Evolutionary conservation across 2,888 invertebrate species (phyloP), one percentile per base, ranked within the genome.

Genomic region (Drosophila mercatorum): DNA sequence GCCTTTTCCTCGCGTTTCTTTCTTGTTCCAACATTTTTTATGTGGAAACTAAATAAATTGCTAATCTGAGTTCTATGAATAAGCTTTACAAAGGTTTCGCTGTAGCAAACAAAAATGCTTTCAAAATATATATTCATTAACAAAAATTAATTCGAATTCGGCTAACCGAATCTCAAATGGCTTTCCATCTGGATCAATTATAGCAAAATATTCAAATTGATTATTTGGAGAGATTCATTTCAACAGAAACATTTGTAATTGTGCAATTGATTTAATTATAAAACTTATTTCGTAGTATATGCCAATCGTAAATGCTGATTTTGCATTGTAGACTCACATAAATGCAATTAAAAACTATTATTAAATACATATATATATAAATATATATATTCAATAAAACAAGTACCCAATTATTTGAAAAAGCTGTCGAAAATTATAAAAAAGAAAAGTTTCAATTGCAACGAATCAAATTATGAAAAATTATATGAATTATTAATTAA

Each of bases 31-130:
- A 38, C 10, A 43, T 3, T 49, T 52, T 36, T 17, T 52, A 56
- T 34, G 28, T 66, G 31, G n/a, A 26, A 68, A 49, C 31, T 55
- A 51, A 61, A 62, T 68, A 40, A 43, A 62, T 63, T 62, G 44
- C 51, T 53, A 40, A 65, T 41, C 49, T 63, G 60, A 41, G 56
- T 72, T 72, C 51, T 78, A 74, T 82, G 66, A 71, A 83, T 76
- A 81, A 85, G 84, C 83, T 90, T 89, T 83, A 89, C 82, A 81
- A 78, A 90, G 91, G 91, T 91, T 91, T 91, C 91, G 91, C 91
- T 87, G 76, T 72, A 81, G 75, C 66, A 69, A 69, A 82, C 47
- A 72, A 72, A 80, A 72, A 62, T 53, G 82, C 61, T 69, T 69
- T 52, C 60, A 69, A 71, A 59, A 80, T 59, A 47, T 59, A 51